A percentile compares a stretch with the other conserved stretches of the same genome.
These are phyloP conservation scores for Montipora sp. DNA, from an alignment of 64 coral and sea anemone species.

Conservation along the genomic window DNA sequence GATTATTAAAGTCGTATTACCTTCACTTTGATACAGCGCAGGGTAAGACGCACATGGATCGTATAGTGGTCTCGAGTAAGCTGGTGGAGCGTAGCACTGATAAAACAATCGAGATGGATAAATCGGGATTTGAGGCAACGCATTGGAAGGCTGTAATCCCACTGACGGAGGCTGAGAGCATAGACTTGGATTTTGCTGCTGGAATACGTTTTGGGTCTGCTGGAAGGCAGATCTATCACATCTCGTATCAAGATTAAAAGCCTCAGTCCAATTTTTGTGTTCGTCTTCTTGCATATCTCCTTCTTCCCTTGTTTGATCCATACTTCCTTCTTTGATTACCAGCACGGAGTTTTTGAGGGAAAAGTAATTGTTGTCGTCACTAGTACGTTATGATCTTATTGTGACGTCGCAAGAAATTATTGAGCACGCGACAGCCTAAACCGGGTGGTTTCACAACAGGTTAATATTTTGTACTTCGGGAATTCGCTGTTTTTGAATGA, in stretches of 20 bases:
- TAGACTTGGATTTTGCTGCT: constrained; percentile 4
- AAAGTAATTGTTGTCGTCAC: constrained; percentile 11
- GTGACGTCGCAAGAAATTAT: background rate
- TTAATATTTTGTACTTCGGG: too few species aligned
- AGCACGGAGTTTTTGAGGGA: background rate
- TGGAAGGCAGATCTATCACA: constrained; percentile 21
- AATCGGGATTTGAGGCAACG: constrained; percentile 37
- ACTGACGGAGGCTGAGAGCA: background rate
- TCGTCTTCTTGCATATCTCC: background rate
- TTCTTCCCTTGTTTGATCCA: constrained; percentile 38
- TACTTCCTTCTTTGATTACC: background rate
- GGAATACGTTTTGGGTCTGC: background rate
- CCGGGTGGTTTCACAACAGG: too few species aligned
- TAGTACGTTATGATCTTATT: background rate
- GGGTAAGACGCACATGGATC: constrained; percentile 15
- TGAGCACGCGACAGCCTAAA: background rate
- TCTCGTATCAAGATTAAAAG: constrained; percentile 34
- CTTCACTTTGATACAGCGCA: constrained; percentile 43
- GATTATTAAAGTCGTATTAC: constrained; percentile 29
- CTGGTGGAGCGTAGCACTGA: constrained; percentile 42
- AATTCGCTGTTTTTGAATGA: too few species aligned
- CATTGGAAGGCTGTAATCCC: constrained; percentile 24
- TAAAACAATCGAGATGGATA: constrained; percentile 70
- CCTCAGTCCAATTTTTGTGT: constrained; percentile 23
- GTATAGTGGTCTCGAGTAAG: constrained; percentile 36